These are phyloP conservation scores for Campylomormyrus tamandua DNA, from an alignment of 2,113 vertebrate species.

Conservation along the genomic window DNA sequence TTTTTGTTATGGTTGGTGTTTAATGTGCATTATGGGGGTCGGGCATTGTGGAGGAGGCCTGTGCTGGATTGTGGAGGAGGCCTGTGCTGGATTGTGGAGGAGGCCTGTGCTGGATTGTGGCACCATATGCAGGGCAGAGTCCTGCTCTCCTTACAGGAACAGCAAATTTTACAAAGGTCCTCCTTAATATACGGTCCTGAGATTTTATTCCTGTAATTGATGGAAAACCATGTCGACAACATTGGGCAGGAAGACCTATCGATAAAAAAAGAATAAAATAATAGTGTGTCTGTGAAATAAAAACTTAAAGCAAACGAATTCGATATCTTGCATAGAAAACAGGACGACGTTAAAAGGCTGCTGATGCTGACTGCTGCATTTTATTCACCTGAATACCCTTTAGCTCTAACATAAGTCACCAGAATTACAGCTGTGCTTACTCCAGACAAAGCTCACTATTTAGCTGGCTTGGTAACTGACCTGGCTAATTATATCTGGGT, in stretches of 20 bases:
- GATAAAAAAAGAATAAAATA: neutral
- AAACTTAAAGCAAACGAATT: neutral
- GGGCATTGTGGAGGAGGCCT: constrained; percentile 18
- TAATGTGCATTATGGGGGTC: constrained; percentile 61
- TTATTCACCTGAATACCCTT: neutral
- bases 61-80: too few relatives aligned
- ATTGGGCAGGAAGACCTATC: neutral
- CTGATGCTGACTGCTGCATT: neutral
- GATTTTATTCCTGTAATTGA: neutral
- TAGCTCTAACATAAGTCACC: neutral
- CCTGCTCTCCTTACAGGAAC: neutral
- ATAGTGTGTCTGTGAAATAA: neutral
- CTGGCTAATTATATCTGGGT: neutral
- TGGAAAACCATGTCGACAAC: neutral
- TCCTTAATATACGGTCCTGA: neutral
- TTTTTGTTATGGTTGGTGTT: constrained; percentile 54
- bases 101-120: neutral
- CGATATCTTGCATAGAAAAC: neutral
- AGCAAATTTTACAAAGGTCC: neutral
- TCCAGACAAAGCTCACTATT: neutral
- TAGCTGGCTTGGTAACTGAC: neutral
- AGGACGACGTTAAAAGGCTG: neutral
- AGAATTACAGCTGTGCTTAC: neutral
- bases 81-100: too few relatives aligned
- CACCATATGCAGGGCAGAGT: neutral